These are phyloP conservation scores for Cephus runcator DNA, from an alignment of 2,888 invertebrate genomes.

Conservation along the genomic window DNA sequence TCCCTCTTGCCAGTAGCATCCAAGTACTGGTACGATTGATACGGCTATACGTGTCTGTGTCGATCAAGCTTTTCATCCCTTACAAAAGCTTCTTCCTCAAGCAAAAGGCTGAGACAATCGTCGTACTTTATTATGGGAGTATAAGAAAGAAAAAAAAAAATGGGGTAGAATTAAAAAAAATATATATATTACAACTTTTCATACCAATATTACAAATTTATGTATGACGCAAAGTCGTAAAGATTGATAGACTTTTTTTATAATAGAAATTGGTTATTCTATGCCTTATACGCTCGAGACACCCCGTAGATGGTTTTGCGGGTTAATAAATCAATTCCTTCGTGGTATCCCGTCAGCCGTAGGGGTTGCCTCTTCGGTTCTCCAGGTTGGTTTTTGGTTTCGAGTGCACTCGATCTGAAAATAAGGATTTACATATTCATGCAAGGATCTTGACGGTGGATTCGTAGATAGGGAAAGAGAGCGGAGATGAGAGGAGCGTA, in stretches of 20 bases:
- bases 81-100: neutral
- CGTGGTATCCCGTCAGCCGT: constrained; percentile 28
- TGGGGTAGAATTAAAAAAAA: neutral
- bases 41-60: constrained; percentile 12
- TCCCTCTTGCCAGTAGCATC: neutral
- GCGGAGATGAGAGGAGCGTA: constrained; percentile 15
- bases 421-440: constrained; percentile 66
- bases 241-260: neutral
- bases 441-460: constrained; percentile 41
- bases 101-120: neutral
- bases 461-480: constrained; percentile 6
- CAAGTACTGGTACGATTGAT: constrained; percentile 23
- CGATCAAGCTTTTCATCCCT: constrained; percentile 8
- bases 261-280: neutral
- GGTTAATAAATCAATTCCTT: constrained; percentile 62
- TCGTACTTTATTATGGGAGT: neutral
- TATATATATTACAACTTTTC: neutral
- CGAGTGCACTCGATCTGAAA: constrained; percentile 64
- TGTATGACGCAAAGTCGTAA: neutral
- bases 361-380: constrained; percentile 33
- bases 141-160: neutral
- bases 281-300: constrained; percentile 3
- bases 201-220: neutral
- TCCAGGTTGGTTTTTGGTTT: constrained; percentile 62
- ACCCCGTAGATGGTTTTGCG: constrained; percentile 25